Evolutionary conservation across 2,888 invertebrate genomes (phyloP).

Genomic region (Acrobasis suavella): DNA sequence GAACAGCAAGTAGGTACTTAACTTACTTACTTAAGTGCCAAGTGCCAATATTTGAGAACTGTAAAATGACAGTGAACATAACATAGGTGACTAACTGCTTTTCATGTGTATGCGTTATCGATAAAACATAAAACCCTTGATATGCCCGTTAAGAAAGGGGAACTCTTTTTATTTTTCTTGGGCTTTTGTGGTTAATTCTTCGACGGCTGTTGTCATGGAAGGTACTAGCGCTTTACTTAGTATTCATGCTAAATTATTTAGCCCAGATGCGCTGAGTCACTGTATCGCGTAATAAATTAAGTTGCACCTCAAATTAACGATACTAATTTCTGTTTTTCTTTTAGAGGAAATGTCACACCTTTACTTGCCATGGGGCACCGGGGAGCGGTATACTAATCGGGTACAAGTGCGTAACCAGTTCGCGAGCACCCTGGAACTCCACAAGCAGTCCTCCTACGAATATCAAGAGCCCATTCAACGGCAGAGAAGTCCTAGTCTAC

Average conservation of each 20-base stretch:
- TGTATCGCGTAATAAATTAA: conserved; percentile 3
- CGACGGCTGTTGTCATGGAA: conserved; percentile 61
- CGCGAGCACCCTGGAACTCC: conserved; percentile 73
- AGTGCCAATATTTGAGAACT: background rate
- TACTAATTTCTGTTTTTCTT: conserved; percentile 44
- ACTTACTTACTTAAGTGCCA: background rate
- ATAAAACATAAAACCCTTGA: conserved; percentile 73
- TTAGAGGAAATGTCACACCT: conserved; percentile 91
- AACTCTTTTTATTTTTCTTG: conserved; percentile 56
- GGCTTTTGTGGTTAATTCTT: conserved; percentile 57
- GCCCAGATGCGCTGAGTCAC: conserved; percentile 1
- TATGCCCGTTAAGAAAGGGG: conserved; percentile 53
- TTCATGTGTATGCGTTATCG: conserved; percentile 64
- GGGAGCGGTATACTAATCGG: conserved; percentile 70
- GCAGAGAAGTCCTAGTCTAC: conserved; percentile 86
- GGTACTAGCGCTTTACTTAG: conserved; percentile 43
- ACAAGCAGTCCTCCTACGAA: conserved; percentile 69
- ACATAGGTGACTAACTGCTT: conserved; percentile 45
- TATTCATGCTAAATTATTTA: background rate
- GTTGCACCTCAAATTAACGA: background rate
- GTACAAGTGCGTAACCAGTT: conserved; percentile 74
- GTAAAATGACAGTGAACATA: conserved; percentile 29
- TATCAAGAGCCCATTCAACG: conserved; percentile 71
- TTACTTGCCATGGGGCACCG: conserved; percentile 89
- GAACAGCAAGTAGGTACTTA: background rate